phyloP scores from a whole-genome alignment of 2,113 vertebrate species.

The Melospiza melodia region DNA sequence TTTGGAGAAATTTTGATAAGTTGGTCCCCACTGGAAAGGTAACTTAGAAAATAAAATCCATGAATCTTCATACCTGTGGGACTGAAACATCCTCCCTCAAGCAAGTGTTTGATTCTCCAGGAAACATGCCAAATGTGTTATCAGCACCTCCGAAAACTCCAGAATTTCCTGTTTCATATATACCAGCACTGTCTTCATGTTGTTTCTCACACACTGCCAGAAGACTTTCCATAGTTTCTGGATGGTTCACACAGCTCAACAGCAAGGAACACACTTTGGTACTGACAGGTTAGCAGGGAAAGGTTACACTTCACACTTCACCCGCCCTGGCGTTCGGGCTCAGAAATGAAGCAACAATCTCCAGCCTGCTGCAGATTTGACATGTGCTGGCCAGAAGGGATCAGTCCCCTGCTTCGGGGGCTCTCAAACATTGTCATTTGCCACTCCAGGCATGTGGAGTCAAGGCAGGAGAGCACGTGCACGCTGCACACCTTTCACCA shows the following conservation, averaged over 20 bases:
- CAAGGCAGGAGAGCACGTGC: accelerated
- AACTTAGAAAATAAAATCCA: background rate
- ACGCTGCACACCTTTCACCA: accelerated
- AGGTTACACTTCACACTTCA: background rate
- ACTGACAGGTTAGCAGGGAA: background rate
- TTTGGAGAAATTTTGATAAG: background rate
- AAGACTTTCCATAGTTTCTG: background rate
- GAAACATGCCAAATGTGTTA: background rate
- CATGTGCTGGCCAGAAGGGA: background rate
- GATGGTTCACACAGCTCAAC: background rate
- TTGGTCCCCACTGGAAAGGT: background rate
- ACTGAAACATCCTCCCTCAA: background rate
- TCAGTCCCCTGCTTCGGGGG: accelerated
- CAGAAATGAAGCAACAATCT: background rate
- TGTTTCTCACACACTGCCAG: background rate
- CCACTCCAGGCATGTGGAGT: background rate
- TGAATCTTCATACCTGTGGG: background rate
- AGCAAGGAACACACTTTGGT: background rate
- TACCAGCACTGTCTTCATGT: background rate
- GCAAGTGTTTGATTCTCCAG: background rate
- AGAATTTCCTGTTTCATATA: background rate
- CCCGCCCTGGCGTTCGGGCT: background rate
- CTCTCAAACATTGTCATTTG: background rate
- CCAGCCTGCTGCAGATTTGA: background rate
- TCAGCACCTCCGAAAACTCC: background rate